Conservation (phyloP, 2,888 invertebrate species). For the Nemotelus nigrinus region DNA sequence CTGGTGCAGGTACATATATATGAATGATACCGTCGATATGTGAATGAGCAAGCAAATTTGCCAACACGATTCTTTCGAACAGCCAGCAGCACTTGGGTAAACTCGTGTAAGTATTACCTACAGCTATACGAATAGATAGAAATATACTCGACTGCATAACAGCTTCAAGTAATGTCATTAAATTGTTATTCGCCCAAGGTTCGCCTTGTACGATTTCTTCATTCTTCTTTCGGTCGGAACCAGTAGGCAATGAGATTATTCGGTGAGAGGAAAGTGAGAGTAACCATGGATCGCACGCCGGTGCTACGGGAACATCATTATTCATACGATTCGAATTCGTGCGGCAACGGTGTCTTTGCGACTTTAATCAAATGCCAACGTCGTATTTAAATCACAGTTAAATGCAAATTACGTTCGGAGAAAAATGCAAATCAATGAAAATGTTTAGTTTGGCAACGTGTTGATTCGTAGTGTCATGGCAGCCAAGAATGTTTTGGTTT, state of each 20-base stretch:
- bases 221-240: slow-evolving; percentile 9
- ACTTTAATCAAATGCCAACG: slow-evolving; percentile 1
- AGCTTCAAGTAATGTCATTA: slow-evolving; percentile 33
- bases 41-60: no score
- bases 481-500: not conserved
- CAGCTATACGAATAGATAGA: no score
- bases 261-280: slow-evolving; percentile 37
- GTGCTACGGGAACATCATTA: not conserved
- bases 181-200: slow-evolving; percentile 44
- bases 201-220: slow-evolving; percentile 20
- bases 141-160: not conserved
- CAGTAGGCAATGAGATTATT: not conserved
- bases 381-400: slow-evolving; percentile 1
- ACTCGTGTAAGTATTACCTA: slow-evolving; percentile 25
- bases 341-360: not conserved
- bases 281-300: not conserved
- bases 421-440: slow-evolving; percentile 14
- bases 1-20: slow-evolving; percentile 24
- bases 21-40: no score
- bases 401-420: not conserved
- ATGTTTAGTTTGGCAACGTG: not conserved
- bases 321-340: not conserved
- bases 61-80: no score
- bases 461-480: not conserved
- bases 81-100: not conserved